Base-by-base conservation (phyloP, 1,140 invertebrate genomes). In the Temnothorax longispinosus region DNA sequence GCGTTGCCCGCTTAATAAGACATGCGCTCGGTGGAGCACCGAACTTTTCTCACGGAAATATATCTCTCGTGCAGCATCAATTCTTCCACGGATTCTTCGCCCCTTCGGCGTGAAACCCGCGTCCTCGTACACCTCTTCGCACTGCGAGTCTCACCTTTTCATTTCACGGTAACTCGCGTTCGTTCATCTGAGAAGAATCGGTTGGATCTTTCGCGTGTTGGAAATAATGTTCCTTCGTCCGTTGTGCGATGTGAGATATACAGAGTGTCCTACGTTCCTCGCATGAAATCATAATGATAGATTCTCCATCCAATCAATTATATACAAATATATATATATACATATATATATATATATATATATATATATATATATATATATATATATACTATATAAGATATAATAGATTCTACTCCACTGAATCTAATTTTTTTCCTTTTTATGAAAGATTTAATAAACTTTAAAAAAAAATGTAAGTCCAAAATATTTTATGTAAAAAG, bases 41-140 rank as follows among this genome's bases (percentile, higher is more conserved):
- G 1, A 84, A 84, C 69, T 84, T 74, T 84, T 84, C 80, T 84
- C 80, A 84, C 69, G 69, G n/a, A 27, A 27, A 74, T 84, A 74
- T 84, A 75, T 75, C 69, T 60, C 38, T 32, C 64, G 13, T 10
- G 54, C 80, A 60, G 41, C 80, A 74, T 82, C 67, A 60, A 74
- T 84, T 84, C 69, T 41, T 74, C n/a, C 32, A 27, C 69, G 5
- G 52, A 35, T 60, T 75, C 50, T 4, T 35, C 52, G 21, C 54
- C 47, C 44, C 54, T 60, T 41, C 27, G 54, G 21, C 52, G 41
- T 38, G 41, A 21, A 47, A 50, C 69, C 13, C 54, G 27, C 21
- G 52, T 82, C 44, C 32, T n/a, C 21, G 1, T 18, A 1, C 32
- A 27, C 47, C 50, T 81, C 35, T 50, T n/a, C 44, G 11, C 64